A percentile compares a stretch with the other conserved stretches of the same genome.
Evolutionary conservation across 2,113 vertebrate genomes (phyloP).

Genomic region (Vireo altiloquus): DNA sequence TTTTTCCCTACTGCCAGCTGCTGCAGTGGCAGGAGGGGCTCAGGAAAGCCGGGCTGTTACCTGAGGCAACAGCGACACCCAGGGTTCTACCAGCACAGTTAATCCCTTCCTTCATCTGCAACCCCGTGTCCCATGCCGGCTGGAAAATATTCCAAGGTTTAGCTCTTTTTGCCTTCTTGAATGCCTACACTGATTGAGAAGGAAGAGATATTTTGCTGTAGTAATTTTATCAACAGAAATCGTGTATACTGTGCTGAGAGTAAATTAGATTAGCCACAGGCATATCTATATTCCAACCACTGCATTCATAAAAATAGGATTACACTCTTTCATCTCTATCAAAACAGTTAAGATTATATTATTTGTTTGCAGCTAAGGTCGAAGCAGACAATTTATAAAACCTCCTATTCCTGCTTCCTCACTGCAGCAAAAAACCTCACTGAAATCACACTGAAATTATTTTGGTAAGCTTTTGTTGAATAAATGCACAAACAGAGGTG

Average conservation of each 20-base stretch:
- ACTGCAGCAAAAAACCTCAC: not conserved
- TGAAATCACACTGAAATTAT: not conserved
- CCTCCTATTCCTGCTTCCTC: not conserved
- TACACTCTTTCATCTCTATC: not conserved
- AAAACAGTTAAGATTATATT: not conserved
- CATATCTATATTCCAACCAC: not conserved
- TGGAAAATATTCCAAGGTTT: not conserved
- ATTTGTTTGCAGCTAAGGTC: not conserved
- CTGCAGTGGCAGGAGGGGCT: not conserved
- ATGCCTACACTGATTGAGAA: not conserved
- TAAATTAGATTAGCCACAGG: not conserved
- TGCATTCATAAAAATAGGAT: not conserved
- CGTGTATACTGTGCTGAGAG: not conserved
- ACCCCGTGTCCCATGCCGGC: fast-evolving
- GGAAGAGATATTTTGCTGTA: not conserved
- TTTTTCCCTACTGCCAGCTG: not conserved
- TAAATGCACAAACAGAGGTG: not conserved
- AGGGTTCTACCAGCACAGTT: not conserved
- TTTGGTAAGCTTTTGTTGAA: not conserved
- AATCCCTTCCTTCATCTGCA: not conserved
- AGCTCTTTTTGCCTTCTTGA: not conserved
- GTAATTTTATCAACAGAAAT: not conserved
- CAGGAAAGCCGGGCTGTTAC: not conserved
- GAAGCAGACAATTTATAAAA: not conserved
- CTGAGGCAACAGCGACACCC: slow-evolving; percentile 68